Conservation (phyloP, 2,888 invertebrate species). For the Parasteatoda lunata region DNA sequence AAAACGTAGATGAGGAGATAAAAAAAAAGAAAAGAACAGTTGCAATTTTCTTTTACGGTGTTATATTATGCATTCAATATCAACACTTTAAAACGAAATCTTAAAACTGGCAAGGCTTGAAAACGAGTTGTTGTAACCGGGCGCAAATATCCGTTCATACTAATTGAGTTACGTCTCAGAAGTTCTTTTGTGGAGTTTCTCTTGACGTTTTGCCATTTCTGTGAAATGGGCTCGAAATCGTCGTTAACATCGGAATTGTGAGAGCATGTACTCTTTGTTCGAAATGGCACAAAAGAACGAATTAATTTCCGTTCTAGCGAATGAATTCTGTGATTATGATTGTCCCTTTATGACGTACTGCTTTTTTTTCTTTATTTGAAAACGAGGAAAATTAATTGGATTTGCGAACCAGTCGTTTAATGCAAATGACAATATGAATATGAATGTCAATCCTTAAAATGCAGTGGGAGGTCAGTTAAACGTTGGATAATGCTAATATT, state of each 20-base stretch:
- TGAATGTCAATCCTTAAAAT: not conserved
- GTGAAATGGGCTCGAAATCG: slow-evolving; percentile 15
- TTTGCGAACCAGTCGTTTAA: not conserved
- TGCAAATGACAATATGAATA: not conserved
- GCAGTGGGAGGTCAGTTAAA: not conserved
- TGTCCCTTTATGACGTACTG: not conserved
- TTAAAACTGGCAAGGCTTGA: slow-evolving; percentile 20
- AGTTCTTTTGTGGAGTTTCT: slow-evolving; percentile 42
- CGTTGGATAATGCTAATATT: too few relatives aligned
- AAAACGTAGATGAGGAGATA: not conserved
- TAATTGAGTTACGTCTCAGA: slow-evolving; percentile 49
- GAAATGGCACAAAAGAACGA: slow-evolving; percentile 1
- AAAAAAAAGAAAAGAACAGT: slow-evolving; percentile 1
- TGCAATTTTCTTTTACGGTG: slow-evolving; percentile 25
- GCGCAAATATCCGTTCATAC: slow-evolving; percentile 19
- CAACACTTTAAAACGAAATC: slow-evolving; percentile 63
- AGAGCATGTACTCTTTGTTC: not conserved
- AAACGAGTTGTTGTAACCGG: slow-evolving; percentile 3
- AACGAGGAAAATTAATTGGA: not conserved
- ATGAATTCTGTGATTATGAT: not conserved
- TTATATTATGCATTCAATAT: slow-evolving; percentile 61
- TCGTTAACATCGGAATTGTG: not conserved
- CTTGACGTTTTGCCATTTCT: slow-evolving; percentile 16
- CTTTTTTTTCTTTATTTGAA: not conserved
- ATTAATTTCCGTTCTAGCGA: slow-evolving; percentile 2